Percentiles rank a stretch among this genome's conserved stretches.
Evolutionary conservation across 2,113 vertebrate genomes (phyloP).

Genomic region (Thamnophis sirtalis): DNA sequence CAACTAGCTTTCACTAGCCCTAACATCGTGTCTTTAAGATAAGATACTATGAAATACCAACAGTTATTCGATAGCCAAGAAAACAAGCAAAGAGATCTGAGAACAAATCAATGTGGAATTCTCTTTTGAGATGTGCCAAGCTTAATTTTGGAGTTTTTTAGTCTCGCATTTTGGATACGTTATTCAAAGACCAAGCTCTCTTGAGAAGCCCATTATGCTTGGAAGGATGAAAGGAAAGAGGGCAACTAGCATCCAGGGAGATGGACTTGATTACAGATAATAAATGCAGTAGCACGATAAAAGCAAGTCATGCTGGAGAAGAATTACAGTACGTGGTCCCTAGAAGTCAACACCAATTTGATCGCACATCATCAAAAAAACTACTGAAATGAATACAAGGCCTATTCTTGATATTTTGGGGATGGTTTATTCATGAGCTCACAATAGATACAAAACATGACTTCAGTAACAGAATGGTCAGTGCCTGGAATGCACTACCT

Average conservation of each 20-base stretch:
- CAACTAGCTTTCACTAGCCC: background rate
- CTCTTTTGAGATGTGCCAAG: background rate
- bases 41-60: background rate
- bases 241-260: background rate
- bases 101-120: background rate
- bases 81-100: background rate
- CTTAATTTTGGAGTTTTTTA: background rate
- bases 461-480: too few species aligned
- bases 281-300: background rate
- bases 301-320: background rate
- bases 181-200: background rate
- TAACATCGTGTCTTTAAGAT: background rate
- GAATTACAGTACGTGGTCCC: background rate
- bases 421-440: too few species aligned
- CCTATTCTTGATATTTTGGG: too few species aligned
- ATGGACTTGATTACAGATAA: background rate
- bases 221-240: background rate
- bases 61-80: background rate
- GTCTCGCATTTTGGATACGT: background rate
- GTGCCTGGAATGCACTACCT: too few species aligned
- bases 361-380: background rate
- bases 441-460: too few species aligned
- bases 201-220: background rate
- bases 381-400: background rate
- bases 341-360: too few species aligned